Base-by-base conservation (phyloP, 2,113 vertebrate species). In the Condylura cristata region DNA sequence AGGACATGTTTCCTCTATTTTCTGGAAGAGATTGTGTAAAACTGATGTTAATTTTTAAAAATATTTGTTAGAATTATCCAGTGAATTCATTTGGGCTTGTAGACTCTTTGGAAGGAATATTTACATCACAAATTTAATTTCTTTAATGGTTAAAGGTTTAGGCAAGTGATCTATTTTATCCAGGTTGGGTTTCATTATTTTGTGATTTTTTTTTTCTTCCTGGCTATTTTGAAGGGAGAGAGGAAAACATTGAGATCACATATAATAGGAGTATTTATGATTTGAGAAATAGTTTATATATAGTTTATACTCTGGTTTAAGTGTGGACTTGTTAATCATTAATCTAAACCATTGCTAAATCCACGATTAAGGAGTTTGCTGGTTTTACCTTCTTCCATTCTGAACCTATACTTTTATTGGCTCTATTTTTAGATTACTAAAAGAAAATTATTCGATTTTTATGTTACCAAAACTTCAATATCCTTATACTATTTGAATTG, bases 161-260 rank as follows among this genome's bases (percentile, higher is more conserved):
- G 44, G 26, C 16, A 76, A 44, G 86, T 61, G 83, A 53, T 44
- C 80, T 93, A 37, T 44, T 95, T 95, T 37, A 71, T 86, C 32
- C 61, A 20, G 5, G 34, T 28, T 93, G 61, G 68, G 26, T 58
- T 86, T 80, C 65, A 28, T 22, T 75, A 56, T 75, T 89, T 81
- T 81, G 7, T 37, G 20, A 39, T 37, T 93, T 85, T 91, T 37
- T 4, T 37, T 93, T 85, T 91, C 41, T 4, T 74, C 46, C 41
- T 92, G 17, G 30, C 9, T 93, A 8, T 53, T 83, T 61, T 84
- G 60, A 87, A 90, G 41, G 20, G 26, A 90, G 44, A 65, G 10
- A 82, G 17, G n/a, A 93, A 86, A 87, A 34, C 28, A 34, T 61
- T 91, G 41, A 20, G 32, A 83, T 44, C 53, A 68, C 10, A 32